These are phyloP conservation scores for Chauna torquata DNA, from an alignment of 2,113 vertebrate species.

Conservation along the genomic window DNA sequence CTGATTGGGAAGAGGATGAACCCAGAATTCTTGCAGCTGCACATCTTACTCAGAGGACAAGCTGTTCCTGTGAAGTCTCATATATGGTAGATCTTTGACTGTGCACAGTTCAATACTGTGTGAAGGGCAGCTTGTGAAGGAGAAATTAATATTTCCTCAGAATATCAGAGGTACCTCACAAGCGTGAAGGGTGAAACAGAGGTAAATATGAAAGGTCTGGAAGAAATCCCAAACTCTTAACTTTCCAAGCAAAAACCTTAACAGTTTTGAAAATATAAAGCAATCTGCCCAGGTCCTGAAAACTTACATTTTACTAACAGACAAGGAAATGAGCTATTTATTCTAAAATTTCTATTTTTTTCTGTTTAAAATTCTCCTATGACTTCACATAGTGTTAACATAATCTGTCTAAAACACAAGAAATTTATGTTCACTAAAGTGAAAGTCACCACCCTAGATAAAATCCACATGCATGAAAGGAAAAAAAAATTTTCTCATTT, in stretches of 20 bases:
- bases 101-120: neutral
- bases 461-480: neutral
- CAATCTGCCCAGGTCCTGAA: neutral
- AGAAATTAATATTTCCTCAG: neutral
- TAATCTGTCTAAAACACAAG: neutral
- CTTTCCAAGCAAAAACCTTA: neutral
- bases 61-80: neutral
- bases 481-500: neutral
- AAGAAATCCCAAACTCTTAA: neutral
- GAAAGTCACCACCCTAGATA: neutral
- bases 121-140: neutral
- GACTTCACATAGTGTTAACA: neutral
- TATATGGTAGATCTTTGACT: neutral
- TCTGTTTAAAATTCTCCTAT: neutral
- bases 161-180: neutral
- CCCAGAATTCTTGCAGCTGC: neutral
- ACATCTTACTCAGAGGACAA: neutral
- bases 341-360: neutral
- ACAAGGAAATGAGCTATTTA: neutral
- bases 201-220: neutral
- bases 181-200: neutral
- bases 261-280: neutral
- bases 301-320: neutral
- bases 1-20: neutral
- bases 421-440: neutral